Conservation (phyloP, 2,888 invertebrate species). For the Amiota mariae region DNA sequence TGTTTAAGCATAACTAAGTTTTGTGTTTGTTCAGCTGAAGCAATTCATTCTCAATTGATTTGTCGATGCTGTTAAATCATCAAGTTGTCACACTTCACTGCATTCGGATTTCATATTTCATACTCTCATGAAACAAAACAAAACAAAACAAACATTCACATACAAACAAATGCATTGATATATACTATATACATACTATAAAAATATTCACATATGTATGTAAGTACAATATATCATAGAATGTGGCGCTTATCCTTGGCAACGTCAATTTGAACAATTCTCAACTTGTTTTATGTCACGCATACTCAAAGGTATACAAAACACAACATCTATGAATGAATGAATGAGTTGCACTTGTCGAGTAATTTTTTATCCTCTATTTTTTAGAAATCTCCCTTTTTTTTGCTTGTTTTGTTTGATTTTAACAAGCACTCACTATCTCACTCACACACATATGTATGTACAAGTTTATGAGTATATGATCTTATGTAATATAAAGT, state of each 20-base stretch:
- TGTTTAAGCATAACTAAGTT: slow-evolving; percentile 7
- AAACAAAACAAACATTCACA: slow-evolving; percentile 15
- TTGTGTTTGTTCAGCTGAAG: neutral
- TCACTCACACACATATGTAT: too few relatives aligned
- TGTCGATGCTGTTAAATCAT: slow-evolving; percentile 27
- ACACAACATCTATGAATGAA: slow-evolving; percentile 19
- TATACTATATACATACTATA: neutral
- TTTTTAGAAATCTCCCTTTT: slow-evolving; percentile 2
- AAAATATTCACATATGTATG: too few relatives aligned
- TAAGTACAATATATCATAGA: neutral
- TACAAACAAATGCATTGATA: neutral
- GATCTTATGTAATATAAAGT: slow-evolving; percentile 2
- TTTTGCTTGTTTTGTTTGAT: too few relatives aligned
- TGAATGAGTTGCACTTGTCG: slow-evolving; percentile 3
- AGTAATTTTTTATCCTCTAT: neutral
- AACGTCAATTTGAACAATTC: neutral
- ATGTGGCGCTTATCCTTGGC: slow-evolving; percentile 14
- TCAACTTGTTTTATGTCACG: slow-evolving; percentile 10
- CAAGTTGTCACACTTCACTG: slow-evolving; percentile 25
- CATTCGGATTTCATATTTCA: slow-evolving; percentile 19
- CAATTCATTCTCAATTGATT: slow-evolving; percentile 29
- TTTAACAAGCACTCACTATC: too few relatives aligned
- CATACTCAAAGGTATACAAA: slow-evolving; percentile 19
- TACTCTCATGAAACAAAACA: slow-evolving; percentile 14
- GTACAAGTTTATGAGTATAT: neutral